phyloP scores from a whole-genome alignment of 1,140 invertebrate species.

The Ostrea edulis region DNA sequence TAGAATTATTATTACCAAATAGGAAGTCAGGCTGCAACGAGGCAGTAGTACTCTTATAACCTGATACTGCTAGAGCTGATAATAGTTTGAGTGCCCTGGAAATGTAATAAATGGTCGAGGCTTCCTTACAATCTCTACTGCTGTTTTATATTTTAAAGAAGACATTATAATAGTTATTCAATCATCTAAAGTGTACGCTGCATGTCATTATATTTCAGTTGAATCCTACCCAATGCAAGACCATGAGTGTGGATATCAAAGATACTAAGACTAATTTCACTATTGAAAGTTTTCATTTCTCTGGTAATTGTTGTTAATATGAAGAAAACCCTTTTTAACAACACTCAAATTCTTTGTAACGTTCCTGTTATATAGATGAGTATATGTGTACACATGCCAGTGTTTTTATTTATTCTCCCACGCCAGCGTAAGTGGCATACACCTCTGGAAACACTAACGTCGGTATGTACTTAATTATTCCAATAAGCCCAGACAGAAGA shows the following conservation, averaged over 20 bases:
- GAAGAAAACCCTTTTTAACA: no score
- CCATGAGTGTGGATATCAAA: no score
- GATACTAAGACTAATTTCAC: no score
- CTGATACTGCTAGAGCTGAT: neutral
- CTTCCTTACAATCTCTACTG: no score
- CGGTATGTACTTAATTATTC: neutral
- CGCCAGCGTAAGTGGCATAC: slow-evolving; percentile 3
- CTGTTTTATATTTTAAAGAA: no score
- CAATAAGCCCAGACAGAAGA: slow-evolving; percentile 5
- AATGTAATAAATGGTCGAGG: neutral
- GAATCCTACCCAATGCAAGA: no score
- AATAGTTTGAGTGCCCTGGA: neutral
- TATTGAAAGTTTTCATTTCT: no score
- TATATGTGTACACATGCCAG: neutral
- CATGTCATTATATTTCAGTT: no score
- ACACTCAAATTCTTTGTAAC: no score
- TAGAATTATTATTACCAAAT: neutral
- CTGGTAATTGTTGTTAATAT: no score
- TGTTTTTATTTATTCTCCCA: slow-evolving; percentile 6
- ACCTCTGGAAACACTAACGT: neutral
- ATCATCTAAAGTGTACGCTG: no score
- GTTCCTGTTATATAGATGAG: neutral
- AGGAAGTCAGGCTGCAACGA: neutral
- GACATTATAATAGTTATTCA: no score
- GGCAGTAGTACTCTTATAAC: neutral